These are phyloP conservation scores for Alcedo atthis DNA, from an alignment of 2,797 vertebrate genomes.

Conservation along the genomic window DNA sequence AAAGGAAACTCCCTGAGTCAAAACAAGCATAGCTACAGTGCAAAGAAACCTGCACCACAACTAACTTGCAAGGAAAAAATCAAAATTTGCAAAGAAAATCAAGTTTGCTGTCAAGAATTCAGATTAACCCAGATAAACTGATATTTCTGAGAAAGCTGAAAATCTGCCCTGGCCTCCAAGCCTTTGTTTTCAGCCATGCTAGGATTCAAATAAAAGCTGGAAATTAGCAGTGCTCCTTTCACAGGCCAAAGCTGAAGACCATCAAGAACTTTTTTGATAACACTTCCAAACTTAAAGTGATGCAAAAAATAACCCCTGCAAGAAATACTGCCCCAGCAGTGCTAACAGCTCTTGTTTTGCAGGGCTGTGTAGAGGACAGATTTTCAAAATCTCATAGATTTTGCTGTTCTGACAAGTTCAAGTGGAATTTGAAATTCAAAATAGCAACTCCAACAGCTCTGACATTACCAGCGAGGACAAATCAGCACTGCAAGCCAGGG, in stretches of 20 bases:
- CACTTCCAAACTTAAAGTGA: background rate
- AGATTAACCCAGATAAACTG: background rate
- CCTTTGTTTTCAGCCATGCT: background rate
- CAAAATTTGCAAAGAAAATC: background rate
- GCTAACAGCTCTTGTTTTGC: background rate
- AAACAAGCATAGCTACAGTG: background rate
- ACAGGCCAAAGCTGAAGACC: background rate
- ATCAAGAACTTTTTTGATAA: background rate
- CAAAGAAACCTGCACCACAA: background rate
- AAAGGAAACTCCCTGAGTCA: background rate
- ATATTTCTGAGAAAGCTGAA: background rate
- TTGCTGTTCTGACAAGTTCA: background rate
- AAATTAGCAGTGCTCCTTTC: background rate
- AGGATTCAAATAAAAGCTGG: background rate
- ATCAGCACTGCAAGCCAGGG: background rate
- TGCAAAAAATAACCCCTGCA: background rate
- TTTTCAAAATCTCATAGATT: background rate
- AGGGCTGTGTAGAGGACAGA: background rate
- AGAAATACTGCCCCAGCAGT: background rate
- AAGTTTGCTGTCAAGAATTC: background rate
- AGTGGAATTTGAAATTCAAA: slow-evolving; percentile 10
- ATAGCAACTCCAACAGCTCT: background rate
- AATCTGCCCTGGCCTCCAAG: background rate
- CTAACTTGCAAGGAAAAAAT: background rate
- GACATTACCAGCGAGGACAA: background rate